phyloP scores from a whole-genome alignment of 2,888 invertebrate species.

The Hypsopygia costalis region DNA sequence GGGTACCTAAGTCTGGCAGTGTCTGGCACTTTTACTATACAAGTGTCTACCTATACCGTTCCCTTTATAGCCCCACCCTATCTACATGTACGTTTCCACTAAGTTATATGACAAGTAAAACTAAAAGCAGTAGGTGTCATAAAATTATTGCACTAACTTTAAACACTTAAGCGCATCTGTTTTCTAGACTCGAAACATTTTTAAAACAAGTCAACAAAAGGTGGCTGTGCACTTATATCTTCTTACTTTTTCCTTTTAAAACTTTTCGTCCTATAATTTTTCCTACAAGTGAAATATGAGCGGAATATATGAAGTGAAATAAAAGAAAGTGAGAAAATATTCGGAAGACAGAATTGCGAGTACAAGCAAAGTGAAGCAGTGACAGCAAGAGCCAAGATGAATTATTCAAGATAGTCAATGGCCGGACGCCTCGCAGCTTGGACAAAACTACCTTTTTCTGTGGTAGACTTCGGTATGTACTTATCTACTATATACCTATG shows the following conservation, averaged over 20 bases:
- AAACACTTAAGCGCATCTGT: constrained; percentile 6
- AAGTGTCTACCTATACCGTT: not conserved
- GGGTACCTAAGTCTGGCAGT: not conserved
- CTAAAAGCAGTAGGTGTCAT: not conserved
- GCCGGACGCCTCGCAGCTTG: constrained; percentile 16
- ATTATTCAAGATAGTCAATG: constrained; percentile 62
- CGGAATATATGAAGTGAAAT: no score
- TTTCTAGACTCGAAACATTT: not conserved
- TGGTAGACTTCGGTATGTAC: not conserved
- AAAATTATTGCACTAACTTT: constrained; percentile 4
- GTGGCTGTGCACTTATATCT: constrained; percentile 33
- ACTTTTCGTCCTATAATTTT: constrained; percentile 27
- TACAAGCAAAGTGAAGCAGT: constrained; percentile 42
- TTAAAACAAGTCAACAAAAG: constrained; percentile 5
- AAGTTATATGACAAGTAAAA: not conserved
- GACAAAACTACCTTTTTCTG: constrained; percentile 10
- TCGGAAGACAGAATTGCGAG: constrained; percentile 31
- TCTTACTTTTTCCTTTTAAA: constrained; percentile 28
- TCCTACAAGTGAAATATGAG: constrained; percentile 24
- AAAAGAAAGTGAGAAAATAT: constrained; percentile 18
- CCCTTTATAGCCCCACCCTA: not conserved
- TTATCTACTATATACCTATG: no score
- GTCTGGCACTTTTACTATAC: not conserved
- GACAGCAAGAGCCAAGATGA: constrained; percentile 52
- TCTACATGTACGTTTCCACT: not conserved